phyloP scores from a whole-genome alignment of 92 coral and sea anemone genomes.

The Paramuricea clavata region DNA sequence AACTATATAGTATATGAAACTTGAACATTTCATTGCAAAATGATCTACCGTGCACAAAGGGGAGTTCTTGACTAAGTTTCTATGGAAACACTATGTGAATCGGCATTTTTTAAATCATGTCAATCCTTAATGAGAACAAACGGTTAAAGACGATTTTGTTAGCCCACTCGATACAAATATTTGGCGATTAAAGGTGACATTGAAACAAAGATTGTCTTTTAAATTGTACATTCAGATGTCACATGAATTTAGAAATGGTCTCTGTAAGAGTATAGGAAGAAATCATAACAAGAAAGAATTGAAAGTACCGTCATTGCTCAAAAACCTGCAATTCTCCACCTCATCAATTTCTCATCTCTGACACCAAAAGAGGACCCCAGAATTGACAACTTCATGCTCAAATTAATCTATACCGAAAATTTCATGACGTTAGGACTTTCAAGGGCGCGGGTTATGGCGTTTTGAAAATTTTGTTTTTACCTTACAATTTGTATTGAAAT shows the following conservation, averaged over 20 bases:
- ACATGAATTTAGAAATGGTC: neutral
- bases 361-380: too few species aligned
- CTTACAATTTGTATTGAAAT: too few species aligned
- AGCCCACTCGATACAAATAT: neutral
- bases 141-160: neutral
- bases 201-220: neutral
- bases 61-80: neutral
- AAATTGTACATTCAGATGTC: neutral
- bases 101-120: neutral
- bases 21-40: neutral
- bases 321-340: too few species aligned
- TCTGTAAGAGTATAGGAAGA: neutral
- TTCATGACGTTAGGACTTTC: too few species aligned
- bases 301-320: too few species aligned
- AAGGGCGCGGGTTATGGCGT: too few species aligned
- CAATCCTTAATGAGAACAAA: neutral
- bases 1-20: neutral
- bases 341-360: too few species aligned
- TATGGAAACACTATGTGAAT: neutral
- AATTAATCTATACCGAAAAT: too few species aligned
- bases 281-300: too few species aligned
- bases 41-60: neutral
- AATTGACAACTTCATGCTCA: too few species aligned
- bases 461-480: too few species aligned
- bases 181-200: neutral